Evolutionary conservation across 2,113 vertebrate species (phyloP).

Genomic region (Hydrochoerus hydrochaeris): DNA sequence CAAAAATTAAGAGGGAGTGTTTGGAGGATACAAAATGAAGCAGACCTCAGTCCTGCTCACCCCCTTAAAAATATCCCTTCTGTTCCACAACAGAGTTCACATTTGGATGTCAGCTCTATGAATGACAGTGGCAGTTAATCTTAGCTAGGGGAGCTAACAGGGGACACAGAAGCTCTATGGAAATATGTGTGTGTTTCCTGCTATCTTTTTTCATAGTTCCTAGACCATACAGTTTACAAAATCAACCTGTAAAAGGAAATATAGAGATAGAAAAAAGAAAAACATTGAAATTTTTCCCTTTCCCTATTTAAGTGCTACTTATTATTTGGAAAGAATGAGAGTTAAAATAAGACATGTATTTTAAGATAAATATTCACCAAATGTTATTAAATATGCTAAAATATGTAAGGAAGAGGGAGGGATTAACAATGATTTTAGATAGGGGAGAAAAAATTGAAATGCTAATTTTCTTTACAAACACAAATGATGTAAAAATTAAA

Average conservation of each 20-base stretch:
- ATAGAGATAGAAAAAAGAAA: neutral
- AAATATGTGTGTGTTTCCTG: neutral
- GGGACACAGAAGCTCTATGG: too few relatives aligned
- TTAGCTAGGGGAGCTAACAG: neutral
- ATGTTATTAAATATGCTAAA: neutral
- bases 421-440: neutral
- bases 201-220: neutral
- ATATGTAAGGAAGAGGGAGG: neutral
- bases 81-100: neutral
- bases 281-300: neutral
- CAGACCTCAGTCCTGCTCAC: neutral
- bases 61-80: neutral
- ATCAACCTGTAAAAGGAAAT: neutral
- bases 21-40: neutral
- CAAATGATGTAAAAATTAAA: neutral
- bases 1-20: neutral
- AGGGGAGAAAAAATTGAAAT: neutral
- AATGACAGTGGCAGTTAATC: fast-evolving
- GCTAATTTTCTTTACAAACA: neutral
- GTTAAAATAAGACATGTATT: neutral
- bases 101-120: neutral
- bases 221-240: neutral
- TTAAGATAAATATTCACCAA: neutral
- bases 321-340: neutral
- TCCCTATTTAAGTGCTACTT: neutral